Base-by-base conservation (phyloP, 2,797 vertebrate species). In the Manis pentadactyla region DNA sequence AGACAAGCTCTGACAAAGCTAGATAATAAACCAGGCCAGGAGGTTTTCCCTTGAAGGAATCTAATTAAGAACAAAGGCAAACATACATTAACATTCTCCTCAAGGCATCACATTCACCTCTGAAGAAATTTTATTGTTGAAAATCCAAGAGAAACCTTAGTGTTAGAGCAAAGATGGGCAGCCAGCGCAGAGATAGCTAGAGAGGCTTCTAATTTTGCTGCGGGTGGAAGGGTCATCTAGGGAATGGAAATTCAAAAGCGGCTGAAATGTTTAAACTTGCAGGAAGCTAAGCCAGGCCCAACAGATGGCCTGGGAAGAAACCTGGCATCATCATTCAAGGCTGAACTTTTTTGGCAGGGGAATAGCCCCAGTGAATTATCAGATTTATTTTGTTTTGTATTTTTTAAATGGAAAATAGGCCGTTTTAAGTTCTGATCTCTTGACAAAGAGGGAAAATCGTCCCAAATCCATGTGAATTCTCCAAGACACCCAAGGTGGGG, bases 61-160 rank as follows among this genome's bases (percentile, higher is more conserved):
- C 97, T 98, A 98, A 98, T 98, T 98, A 98, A 98, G 96, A 98
- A 97, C 97, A 97, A 98, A 98, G 95, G 96, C 94, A 98, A 98
- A 95, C 53, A 34, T 78, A 90, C 89, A 97, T 97, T 98, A 98
- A 96, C 93, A 95, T 96, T 94, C 97, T 98, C 96, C 96, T 98
- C 34, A 29, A 98, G 97, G 95, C 29, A 1, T 19, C 0, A 0
- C 79, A 93, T 97, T 97, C 95, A 94, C 98, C 98, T 98, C 95
- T 57, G 91, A 97, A 98, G 90, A 90, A 96, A 96, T 85, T 93
- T 64, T 78, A 92, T 92, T 92, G 51, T 92, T 85, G 19, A 0
- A 27, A 97, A 97, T 94, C 97, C 55, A 4, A 98, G 95, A 96
- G 87, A 98, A 93, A 87, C 25, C 14, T 84, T 51, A 71, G 63